Conservation (phyloP, 2,888 invertebrate genomes). For the Eristalinus aeneus region DNA sequence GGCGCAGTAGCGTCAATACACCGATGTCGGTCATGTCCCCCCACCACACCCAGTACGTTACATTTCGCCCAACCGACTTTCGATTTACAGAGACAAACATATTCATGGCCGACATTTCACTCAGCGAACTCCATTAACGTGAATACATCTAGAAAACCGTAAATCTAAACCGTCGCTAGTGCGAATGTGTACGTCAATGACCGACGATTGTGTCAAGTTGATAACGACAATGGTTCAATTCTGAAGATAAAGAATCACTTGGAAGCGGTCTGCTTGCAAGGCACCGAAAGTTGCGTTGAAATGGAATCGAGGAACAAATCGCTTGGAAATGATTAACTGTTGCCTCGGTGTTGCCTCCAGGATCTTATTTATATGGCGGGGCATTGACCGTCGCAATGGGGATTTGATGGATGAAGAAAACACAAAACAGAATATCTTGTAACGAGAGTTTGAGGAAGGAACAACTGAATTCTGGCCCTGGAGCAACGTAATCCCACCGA, state of each 20-base stretch:
- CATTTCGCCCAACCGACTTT: neutral
- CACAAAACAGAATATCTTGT: too few relatives aligned
- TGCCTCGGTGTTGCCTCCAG: neutral
- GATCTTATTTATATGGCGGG: neutral
- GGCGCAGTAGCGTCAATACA: neutral
- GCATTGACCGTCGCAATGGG: too few relatives aligned
- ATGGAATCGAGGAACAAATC: neutral
- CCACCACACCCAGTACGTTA: neutral
- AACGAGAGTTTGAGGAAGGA: too few relatives aligned
- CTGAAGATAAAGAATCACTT: neutral
- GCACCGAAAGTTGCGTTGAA: too few relatives aligned
- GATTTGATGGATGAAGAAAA: too few relatives aligned
- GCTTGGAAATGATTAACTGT: neutral
- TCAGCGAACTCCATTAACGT: neutral
- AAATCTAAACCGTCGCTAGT: neutral
- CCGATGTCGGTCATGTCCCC: too few relatives aligned
- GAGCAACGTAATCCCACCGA: too few relatives aligned
- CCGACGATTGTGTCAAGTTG: neutral
- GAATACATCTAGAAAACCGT: neutral
- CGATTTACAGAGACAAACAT: neutral
- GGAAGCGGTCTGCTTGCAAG: neutral
- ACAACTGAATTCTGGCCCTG: too few relatives aligned
- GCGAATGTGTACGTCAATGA: neutral
- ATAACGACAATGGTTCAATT: neutral
- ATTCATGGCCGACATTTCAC: neutral